A percentile compares a stretch with the other conserved stretches of the same genome.
These are phyloP conservation scores for Salmo trutta DNA, from an alignment of 2,797 vertebrate species.

Conservation along the genomic window DNA sequence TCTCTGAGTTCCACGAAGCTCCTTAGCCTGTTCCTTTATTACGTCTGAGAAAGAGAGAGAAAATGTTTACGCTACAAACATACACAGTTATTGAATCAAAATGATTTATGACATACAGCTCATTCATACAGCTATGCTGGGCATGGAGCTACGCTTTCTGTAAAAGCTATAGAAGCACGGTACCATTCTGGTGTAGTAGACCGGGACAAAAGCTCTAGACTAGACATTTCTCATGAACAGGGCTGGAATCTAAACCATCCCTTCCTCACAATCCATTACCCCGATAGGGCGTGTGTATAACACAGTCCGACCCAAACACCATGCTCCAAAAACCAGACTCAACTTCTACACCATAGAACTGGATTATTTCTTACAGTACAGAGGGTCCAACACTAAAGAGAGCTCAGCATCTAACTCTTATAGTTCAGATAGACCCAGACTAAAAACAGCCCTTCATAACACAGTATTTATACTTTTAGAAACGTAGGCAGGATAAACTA, in stretches of 20 bases:
- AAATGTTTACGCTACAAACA: not conserved
- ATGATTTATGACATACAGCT: too few species aligned
- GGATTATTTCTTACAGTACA: too few species aligned
- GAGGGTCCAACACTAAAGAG: too few species aligned
- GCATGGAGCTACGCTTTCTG: not conserved
- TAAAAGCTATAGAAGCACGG: not conserved
- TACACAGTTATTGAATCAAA: too few species aligned
- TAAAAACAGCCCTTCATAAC: not conserved
- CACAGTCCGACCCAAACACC: not conserved
- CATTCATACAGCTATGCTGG: too few species aligned
- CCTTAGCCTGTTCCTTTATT: constrained; percentile 94
- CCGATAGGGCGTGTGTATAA: constrained; percentile 12
- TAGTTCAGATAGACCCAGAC: too few species aligned
- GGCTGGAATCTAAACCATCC: constrained; percentile 38
- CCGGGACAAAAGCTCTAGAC: constrained; percentile 2
- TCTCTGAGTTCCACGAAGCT: constrained; percentile 94
- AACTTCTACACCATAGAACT: not conserved
- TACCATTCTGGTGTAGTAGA: not conserved
- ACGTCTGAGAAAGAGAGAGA: constrained; percentile 77
- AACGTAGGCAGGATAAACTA: not conserved
- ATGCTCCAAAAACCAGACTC: constrained; percentile 26
- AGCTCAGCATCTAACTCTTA: too few species aligned
- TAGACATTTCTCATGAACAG: constrained; percentile 5
- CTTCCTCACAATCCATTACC: constrained; percentile 8
- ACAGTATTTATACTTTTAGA: not conserved